A percentile compares a stretch with the other conserved stretches of the same genome.
These are phyloP conservation scores for Eucidaris tribuloides DNA, from an alignment of 35 echinoderm and acorn worm species.

Conservation along the genomic window DNA sequence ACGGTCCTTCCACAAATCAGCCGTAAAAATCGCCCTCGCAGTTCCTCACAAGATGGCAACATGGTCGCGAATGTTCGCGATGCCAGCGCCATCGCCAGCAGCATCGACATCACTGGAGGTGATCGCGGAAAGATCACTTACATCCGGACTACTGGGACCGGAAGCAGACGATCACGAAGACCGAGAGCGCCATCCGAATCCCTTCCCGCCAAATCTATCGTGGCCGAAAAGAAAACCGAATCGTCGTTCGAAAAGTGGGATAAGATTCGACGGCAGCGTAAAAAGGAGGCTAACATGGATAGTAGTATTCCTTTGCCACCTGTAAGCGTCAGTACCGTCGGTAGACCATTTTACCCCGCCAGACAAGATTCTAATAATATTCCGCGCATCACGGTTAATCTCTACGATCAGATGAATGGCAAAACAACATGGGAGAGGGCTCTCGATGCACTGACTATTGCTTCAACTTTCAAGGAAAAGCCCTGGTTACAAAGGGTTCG, in stretches of 20 bases:
- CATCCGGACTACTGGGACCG: conserved; percentile 68
- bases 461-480: conserved; percentile 90
- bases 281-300: conserved; percentile 78
- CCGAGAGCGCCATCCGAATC: background rate
- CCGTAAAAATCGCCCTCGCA: background rate
- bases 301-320: conserved; percentile 75
- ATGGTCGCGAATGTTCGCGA: background rate
- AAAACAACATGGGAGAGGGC: conserved; percentile 87
- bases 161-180: conserved; percentile 1
- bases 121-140: conserved; percentile 42
- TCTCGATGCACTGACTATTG: conserved; percentile 78
- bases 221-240: conserved; percentile 23
- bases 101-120: conserved; percentile 30
- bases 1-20: conserved; percentile 11
- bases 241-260: conserved; percentile 38
- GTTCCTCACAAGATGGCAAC: conserved; percentile 24
- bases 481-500: conserved; percentile 85
- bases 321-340: conserved; percentile 34
- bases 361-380: conserved; percentile 41
- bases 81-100: background rate
- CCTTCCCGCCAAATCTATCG: background rate
- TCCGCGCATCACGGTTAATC: conserved; percentile 65
- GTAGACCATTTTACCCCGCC: conserved; percentile 69
- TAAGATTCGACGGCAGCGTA: conserved; percentile 55
- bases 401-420: conserved; percentile 74